phyloP scores from a whole-genome alignment of 2,888 invertebrate species.

The Hypomecis punctinalis region DNA sequence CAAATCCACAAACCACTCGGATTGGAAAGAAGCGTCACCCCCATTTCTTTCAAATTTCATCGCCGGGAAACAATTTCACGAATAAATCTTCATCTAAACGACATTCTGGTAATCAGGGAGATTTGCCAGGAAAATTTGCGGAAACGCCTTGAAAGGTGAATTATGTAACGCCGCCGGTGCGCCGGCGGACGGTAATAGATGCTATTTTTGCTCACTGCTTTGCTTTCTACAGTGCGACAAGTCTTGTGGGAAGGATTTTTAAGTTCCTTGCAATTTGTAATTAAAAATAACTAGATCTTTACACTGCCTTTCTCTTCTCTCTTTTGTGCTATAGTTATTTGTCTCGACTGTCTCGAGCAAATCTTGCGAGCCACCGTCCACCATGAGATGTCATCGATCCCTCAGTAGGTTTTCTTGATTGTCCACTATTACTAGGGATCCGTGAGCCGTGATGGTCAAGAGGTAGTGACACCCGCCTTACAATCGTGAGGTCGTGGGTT shows the following conservation, averaged over 20 bases:
- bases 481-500: no score
- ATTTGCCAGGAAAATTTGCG: slow-evolving; percentile 24
- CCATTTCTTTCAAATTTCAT: slow-evolving; percentile 4
- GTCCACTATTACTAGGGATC: no score
- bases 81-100: slow-evolving; percentile 16
- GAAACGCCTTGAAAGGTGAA: slow-evolving; percentile 22
- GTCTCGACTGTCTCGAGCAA: no score
- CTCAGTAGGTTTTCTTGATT: no score
- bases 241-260: not conserved
- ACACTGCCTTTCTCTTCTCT: no score
- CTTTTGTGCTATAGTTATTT: no score
- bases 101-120: slow-evolving; percentile 17
- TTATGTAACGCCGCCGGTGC: slow-evolving; percentile 14
- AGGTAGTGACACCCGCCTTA: no score
- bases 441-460: no score
- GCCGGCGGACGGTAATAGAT: not conserved
- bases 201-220: slow-evolving; percentile 19
- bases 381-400: no score
- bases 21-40: not conserved
- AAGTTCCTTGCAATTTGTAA: no score
- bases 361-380: no score
- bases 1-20: not conserved
- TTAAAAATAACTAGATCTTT: no score
- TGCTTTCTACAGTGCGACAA: slow-evolving; percentile 10
- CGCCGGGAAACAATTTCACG: slow-evolving; percentile 22